Conservation (phyloP, 2,113 vertebrate genomes). For the Sturnus vulgaris region DNA sequence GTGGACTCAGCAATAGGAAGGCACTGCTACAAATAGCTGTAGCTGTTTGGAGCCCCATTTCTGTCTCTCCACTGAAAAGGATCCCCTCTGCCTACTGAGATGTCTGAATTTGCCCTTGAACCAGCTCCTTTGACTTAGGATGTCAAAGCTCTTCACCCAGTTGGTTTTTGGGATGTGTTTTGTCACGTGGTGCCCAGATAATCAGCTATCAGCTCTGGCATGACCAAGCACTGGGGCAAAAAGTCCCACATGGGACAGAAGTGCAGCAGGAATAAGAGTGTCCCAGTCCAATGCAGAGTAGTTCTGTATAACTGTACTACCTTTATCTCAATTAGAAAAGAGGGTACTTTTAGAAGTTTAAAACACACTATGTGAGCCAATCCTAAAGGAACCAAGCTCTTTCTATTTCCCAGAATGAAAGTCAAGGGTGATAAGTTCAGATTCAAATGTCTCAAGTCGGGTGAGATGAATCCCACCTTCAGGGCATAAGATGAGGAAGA, state of each 20-base stretch:
- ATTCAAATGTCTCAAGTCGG: neutral
- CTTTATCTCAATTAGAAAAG: neutral
- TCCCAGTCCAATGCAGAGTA: neutral
- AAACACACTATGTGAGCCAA: neutral
- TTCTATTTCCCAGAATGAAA: neutral
- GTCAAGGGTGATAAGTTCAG: neutral
- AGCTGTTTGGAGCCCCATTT: neutral
- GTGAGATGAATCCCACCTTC: neutral
- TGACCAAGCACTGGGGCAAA: neutral
- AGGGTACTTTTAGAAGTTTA: neutral
- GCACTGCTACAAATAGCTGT: neutral
- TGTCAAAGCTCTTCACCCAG: neutral
- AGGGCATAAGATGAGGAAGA: neutral
- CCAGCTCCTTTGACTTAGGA: neutral
- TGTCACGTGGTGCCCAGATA: neutral
- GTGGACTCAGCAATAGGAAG: neutral
- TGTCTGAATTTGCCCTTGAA: neutral
- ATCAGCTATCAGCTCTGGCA: neutral
- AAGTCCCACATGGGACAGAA: neutral
- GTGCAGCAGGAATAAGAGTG: neutral
- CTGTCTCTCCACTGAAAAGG: neutral
- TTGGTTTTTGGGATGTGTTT: neutral
- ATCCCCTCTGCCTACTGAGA: neutral
- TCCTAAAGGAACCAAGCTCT: neutral
- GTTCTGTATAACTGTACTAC: neutral